Conservation (phyloP, 2,797 vertebrate species). For the Podarcis lilfordi region DNA sequence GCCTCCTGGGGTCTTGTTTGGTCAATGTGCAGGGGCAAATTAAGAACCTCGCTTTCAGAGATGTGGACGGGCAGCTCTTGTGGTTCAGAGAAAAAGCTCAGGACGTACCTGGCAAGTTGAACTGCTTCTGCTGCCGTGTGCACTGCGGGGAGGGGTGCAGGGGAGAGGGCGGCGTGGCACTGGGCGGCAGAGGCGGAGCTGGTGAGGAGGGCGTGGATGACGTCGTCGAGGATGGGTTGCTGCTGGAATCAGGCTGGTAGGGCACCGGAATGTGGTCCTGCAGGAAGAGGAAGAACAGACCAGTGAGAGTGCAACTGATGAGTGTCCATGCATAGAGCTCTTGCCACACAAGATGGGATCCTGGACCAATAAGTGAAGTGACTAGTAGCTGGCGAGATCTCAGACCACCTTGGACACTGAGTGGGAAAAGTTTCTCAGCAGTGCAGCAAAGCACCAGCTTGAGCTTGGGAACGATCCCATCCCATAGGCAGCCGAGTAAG, state of each 20-base stretch:
- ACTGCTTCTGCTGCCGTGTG: conserved; percentile 92
- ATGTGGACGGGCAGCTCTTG: not conserved
- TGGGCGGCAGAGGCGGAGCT: conserved; percentile 92
- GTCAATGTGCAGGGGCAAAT: no score
- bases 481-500: not conserved
- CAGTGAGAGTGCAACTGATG: not conserved
- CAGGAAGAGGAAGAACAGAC: not conserved
- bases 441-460: not conserved
- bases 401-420: not conserved
- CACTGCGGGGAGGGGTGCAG: conserved; percentile 95
- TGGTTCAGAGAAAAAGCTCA: rapidly evolving
- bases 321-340: not conserved
- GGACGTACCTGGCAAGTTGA: conserved; percentile 91
- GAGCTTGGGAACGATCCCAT: not conserved
- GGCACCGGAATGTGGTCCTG: conserved; percentile 97
- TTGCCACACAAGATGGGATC: not conserved
- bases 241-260: conserved; percentile 98
- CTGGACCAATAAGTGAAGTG: no score
- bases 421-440: not conserved
- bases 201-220: conserved; percentile 97
- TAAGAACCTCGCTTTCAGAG: not conserved
- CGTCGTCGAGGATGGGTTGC: conserved; percentile 97
- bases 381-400: not conserved
- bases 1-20: no score
- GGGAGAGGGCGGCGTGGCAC: conserved; percentile 93